Evolutionary conservation across 1,140 invertebrate species (phyloP), one percentile per base, ranked within the genome.

Genomic region (Drosophila truncata): DNA sequence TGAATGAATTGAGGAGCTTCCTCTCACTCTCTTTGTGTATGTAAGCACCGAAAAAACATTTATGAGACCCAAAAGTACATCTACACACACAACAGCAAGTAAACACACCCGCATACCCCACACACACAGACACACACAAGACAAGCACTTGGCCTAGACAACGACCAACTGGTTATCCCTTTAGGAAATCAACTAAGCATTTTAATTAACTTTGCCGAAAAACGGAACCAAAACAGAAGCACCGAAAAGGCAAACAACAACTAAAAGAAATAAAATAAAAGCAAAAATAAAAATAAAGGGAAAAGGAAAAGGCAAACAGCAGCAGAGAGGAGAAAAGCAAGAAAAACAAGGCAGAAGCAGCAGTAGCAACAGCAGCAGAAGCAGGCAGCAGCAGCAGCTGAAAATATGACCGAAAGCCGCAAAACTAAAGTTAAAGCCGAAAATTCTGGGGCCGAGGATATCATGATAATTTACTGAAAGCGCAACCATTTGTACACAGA

Each of bases 381-480:
- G 25, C 49, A 25, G 10, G n/a, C n/a, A n/a, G n/a, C 9, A 66
- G 41, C 23, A 60, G 49, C 60, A 76, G 84, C 80, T 80, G 80
- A 84, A 88, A 87, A 88, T 87, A 88, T 80, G 72, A 83, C 64
- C 72, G 74, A 84, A 79, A 82, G 59, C 80, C 80, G 55, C 80
- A 82, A 77, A 82, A 82, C 80, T 83, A 83, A 82, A 82, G 76
- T 74, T 82, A 78, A 87, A 83, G 80, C 77, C 80, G 37, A 31
- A 63, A 27, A 37, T 52, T 61, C 14, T 4, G 2, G 14, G 16
- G 33, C 16, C 20, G 27, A 37, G 72, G 65, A 70, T 84, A 88
- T 88, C 84, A 88, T 80, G 84, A 88, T 87, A 87, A 87, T 88
- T 83, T 83, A 87, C 46, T 87, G 80, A 88, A 87, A 88, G 77